A percentile compares a stretch with the other conserved stretches of the same genome.
phyloP scores from a whole-genome alignment of 2,113 vertebrate species.

The Halcyon senegalensis region DNA sequence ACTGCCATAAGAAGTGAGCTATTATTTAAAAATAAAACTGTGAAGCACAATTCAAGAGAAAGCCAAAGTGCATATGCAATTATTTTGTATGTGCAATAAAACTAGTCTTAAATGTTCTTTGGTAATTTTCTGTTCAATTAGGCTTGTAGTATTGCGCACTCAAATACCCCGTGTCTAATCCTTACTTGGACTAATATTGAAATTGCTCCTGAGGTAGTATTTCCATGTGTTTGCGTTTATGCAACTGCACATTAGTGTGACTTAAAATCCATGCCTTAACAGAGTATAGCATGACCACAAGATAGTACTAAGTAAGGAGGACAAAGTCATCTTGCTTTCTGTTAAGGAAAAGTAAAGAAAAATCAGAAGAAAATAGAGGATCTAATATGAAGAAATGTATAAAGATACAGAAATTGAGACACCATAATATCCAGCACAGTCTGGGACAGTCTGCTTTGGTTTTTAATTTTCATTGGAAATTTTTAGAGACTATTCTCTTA shows the following conservation, averaged over 20 bases:
- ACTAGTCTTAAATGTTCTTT: conserved; percentile 14
- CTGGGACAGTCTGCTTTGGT: neutral
- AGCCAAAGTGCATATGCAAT: neutral
- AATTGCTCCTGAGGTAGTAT: conserved; percentile 16
- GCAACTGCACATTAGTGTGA: neutral
- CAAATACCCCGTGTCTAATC: conserved; percentile 27
- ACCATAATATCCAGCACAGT: neutral
- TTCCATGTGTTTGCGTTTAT: conserved; percentile 32
- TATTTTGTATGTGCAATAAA: neutral
- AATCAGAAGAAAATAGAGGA: neutral
- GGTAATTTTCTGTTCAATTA: conserved; percentile 38
- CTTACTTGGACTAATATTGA: neutral
- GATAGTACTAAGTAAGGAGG: neutral
- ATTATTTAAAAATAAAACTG: conserved; percentile 27
- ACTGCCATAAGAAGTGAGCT: neutral
- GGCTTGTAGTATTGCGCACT: neutral
- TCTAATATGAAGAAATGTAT: neutral
- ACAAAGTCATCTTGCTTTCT: neutral
- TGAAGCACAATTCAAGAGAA: neutral
- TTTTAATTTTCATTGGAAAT: neutral
- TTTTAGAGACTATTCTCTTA: neutral
- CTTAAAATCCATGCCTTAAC: neutral
- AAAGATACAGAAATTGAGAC: neutral
- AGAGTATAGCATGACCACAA: neutral
- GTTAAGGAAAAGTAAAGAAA: neutral